These are phyloP conservation scores for Neogale vison DNA, from an alignment of 2,113 vertebrate genomes.

Conservation along the genomic window DNA sequence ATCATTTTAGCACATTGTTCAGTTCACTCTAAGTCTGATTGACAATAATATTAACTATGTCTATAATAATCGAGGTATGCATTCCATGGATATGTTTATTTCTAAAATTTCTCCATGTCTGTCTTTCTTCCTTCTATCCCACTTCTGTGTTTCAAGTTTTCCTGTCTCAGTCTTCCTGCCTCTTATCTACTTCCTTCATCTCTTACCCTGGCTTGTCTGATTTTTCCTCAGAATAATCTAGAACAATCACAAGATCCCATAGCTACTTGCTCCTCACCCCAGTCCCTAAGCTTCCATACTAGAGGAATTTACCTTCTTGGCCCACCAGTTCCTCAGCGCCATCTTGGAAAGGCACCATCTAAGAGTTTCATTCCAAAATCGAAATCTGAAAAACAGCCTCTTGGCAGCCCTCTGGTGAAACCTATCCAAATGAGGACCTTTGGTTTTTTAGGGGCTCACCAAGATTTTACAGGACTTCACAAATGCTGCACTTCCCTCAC, in stretches of 20 bases:
- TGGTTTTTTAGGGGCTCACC: constrained; percentile 62
- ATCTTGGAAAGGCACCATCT: not conserved
- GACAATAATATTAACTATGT: not conserved
- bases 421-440: constrained; percentile 16
- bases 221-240: constrained; percentile 65
- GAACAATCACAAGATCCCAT: not conserved
- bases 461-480: constrained; percentile 38
- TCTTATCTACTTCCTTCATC: constrained; percentile 72
- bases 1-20: not conserved
- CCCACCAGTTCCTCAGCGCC: not conserved
- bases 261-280: not conserved
- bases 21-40: not conserved
- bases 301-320: constrained; percentile 67
- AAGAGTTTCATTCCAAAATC: constrained; percentile 15
- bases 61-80: not conserved
- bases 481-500: not conserved
- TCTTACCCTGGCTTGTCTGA: constrained; percentile 61
- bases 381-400: constrained; percentile 24
- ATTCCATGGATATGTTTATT: constrained; percentile 10
- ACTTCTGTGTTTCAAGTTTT: constrained; percentile 72
- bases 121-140: constrained; percentile 48
- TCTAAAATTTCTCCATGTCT: constrained; percentile 37
- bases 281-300: constrained; percentile 4
- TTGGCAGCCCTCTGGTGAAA: not conserved
- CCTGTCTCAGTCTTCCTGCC: constrained; percentile 66